phyloP scores from a whole-genome alignment of 2,888 invertebrate genomes.

The Ramazzottius varieornatus region DNA sequence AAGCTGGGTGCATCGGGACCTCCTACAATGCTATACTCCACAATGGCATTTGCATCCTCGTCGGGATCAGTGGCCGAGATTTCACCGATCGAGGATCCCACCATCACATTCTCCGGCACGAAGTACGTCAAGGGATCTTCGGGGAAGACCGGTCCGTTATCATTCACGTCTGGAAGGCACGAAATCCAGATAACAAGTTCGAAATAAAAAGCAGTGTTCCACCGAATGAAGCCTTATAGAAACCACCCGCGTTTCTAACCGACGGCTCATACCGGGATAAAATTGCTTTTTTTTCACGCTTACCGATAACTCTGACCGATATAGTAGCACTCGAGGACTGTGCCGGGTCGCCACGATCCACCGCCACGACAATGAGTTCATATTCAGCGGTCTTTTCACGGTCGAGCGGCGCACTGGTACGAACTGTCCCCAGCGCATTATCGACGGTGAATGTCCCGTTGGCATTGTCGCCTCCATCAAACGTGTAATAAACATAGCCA shows the following conservation, averaged over 20 bases:
- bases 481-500: constrained; percentile 47
- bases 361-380: constrained; percentile 54
- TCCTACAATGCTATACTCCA: constrained; percentile 77
- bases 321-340: constrained; percentile 27
- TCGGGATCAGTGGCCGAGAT: constrained; percentile 72
- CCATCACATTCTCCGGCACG: constrained; percentile 80
- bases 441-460: constrained; percentile 78
- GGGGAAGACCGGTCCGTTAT: constrained; percentile 64
- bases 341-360: constrained; percentile 60
- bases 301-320: constrained; percentile 30
- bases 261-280: too few relatives aligned
- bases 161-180: constrained; percentile 47
- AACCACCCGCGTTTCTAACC: too few relatives aligned
- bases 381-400: constrained; percentile 64
- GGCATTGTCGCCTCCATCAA: constrained; percentile 27
- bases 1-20: constrained; percentile 59
- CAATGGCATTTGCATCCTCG: constrained; percentile 62
- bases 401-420: constrained; percentile 65
- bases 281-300: too few relatives aligned
- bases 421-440: constrained; percentile 62
- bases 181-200: background rate
- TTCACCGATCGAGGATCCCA: constrained; percentile 71
- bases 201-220: too few relatives aligned
- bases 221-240: too few relatives aligned
- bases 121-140: constrained; percentile 62